A percentile compares a stretch with the other conserved stretches of the same genome.
These are phyloP conservation scores for Alloplasta piceator DNA, from an alignment of 2,888 invertebrate species.

Conservation along the genomic window DNA sequence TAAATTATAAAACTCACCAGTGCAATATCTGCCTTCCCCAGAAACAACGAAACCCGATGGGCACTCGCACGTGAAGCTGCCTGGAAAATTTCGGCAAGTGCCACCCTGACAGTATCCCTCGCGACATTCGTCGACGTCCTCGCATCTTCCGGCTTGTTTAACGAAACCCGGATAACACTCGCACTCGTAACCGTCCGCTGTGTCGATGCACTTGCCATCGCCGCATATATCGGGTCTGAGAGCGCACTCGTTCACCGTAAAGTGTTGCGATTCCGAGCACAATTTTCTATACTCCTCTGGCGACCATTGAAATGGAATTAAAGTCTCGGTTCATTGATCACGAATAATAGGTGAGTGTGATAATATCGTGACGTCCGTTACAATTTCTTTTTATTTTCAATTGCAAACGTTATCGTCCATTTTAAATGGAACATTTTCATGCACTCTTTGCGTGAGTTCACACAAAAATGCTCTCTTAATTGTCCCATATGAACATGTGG, in stretches of 20 bases:
- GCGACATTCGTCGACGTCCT: slow-evolving; percentile 93
- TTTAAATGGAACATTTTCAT: slow-evolving; percentile 1
- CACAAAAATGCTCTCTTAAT: neutral
- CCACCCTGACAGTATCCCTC: slow-evolving; percentile 91
- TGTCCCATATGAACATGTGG: neutral
- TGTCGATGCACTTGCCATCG: slow-evolving; percentile 90
- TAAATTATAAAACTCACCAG: slow-evolving; percentile 83
- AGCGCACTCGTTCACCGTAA: slow-evolving; percentile 89
- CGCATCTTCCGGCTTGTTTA: slow-evolving; percentile 81
- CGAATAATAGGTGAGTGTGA: slow-evolving; percentile 41
- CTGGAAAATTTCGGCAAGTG: slow-evolving; percentile 89
- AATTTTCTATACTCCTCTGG: slow-evolving; percentile 87
- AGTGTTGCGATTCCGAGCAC: slow-evolving; percentile 82
- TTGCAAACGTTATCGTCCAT: neutral
- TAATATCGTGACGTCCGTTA: slow-evolving; percentile 36
- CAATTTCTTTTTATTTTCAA: neutral
- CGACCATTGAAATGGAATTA: slow-evolving; percentile 17
- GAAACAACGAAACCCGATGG: slow-evolving; percentile 92
- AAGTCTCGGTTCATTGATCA: slow-evolving; percentile 22
- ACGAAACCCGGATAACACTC: slow-evolving; percentile 89
- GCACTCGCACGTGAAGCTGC: slow-evolving; percentile 90
- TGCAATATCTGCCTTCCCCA: slow-evolving; percentile 91
- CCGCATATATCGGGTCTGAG: slow-evolving; percentile 90
- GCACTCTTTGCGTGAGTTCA: neutral
- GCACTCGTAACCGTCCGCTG: slow-evolving; percentile 90